These are phyloP conservation scores for Tinea trinotella DNA, from an alignment of 2,888 invertebrate genomes.

Conservation along the genomic window DNA sequence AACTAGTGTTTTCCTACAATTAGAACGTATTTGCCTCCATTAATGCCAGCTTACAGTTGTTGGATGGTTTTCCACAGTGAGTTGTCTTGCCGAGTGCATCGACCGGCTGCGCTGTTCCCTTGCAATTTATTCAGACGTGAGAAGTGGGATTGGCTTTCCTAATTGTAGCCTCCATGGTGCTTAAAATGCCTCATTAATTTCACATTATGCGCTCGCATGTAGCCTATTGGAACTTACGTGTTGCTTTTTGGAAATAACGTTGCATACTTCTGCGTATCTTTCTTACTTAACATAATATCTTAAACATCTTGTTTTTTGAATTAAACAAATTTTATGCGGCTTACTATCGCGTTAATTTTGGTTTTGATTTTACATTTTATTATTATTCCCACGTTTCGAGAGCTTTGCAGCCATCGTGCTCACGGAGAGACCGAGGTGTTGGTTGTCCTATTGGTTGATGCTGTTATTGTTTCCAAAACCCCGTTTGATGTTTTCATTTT, in stretches of 20 bases:
- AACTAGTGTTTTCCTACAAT: constrained; percentile 4
- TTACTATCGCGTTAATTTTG: no score
- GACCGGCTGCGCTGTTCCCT: neutral
- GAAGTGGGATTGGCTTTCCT: constrained; percentile 52
- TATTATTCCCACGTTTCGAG: no score
- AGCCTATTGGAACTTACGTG: neutral
- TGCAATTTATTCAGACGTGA: constrained; percentile 65
- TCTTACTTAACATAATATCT: no score
- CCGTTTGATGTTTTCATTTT: no score
- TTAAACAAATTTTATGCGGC: no score
- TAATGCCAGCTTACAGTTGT: constrained; percentile 2
- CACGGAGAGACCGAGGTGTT: no score
- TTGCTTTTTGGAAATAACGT: neutral
- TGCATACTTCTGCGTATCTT: no score
- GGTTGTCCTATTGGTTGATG: no score
- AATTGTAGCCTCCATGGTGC: constrained; percentile 34
- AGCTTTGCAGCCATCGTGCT: no score
- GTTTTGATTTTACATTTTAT: no score
- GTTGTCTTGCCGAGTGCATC: neutral
- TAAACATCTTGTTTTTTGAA: no score
- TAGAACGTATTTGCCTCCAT: constrained; percentile 1
- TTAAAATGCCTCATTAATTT: neutral
- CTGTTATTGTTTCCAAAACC: no score
- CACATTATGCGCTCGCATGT: neutral
- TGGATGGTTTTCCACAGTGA: neutral